A percentile compares a stretch with the other conserved stretches of the same genome.
Evolutionary conservation across 2,113 vertebrate genomes (phyloP).

Genomic region (Lophochroa leadbeateri): DNA sequence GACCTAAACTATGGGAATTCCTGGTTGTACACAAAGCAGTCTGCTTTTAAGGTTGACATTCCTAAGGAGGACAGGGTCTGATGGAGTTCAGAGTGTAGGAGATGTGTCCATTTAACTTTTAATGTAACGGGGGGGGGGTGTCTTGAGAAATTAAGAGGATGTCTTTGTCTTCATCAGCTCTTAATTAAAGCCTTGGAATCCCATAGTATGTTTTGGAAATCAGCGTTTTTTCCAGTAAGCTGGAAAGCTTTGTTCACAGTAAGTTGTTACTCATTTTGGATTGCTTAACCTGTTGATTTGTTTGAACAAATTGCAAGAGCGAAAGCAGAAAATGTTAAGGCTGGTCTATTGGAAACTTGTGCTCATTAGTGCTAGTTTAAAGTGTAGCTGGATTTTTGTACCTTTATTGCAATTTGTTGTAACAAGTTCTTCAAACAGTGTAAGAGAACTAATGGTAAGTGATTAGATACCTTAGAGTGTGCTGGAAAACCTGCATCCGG

Average conservation of each 20-base stretch:
- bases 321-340: background rate
- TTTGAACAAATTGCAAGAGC: background rate
- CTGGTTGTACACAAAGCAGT: background rate
- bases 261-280: background rate
- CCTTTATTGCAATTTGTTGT: background rate
- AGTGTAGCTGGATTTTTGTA: background rate
- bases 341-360: background rate
- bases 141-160: background rate
- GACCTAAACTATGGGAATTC: background rate
- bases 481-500: background rate
- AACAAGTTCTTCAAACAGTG: background rate
- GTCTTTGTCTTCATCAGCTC: background rate
- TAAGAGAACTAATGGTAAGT: background rate
- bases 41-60: background rate
- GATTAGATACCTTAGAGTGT: background rate
- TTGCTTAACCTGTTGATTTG: conserved; percentile 29
- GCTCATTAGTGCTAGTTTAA: background rate
- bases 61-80: background rate
- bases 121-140: background rate
- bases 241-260: background rate
- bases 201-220: background rate
- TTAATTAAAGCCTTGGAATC: conserved; percentile 14
- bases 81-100: background rate
- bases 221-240: background rate
- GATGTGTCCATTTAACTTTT: background rate